Conservation (phyloP, 2,888 invertebrate genomes). For the Macrophya annulata region DNA sequence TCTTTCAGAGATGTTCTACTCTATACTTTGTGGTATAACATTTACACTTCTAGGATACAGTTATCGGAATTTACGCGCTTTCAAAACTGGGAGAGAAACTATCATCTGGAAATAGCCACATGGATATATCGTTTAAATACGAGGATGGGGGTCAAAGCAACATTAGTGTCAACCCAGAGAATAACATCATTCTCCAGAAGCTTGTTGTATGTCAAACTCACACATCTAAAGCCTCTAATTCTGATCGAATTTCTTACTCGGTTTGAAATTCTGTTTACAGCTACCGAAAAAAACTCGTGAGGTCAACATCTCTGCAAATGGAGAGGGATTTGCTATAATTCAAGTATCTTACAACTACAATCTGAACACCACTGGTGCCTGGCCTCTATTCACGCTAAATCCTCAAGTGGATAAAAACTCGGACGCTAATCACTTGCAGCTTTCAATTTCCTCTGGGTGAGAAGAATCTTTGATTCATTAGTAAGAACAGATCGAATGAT, state of each 20-base stretch:
- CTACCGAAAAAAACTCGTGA: constrained; percentile 82
- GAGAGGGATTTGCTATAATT: constrained; percentile 89
- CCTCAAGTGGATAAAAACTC: constrained; percentile 92
- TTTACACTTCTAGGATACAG: constrained; percentile 84
- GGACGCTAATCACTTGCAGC: constrained; percentile 87
- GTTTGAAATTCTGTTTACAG: constrained; percentile 69
- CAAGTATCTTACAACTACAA: constrained; percentile 91
- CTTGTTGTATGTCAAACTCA: constrained; percentile 83
- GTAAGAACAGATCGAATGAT: neutral
- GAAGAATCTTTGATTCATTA: constrained; percentile 61
- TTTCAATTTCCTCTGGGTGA: constrained; percentile 91
- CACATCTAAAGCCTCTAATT: neutral
- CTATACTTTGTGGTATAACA: neutral
- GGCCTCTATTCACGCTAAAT: constrained; percentile 93
- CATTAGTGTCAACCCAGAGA: constrained; percentile 88
- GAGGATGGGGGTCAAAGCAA: constrained; percentile 81
- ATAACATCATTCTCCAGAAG: constrained; percentile 91
- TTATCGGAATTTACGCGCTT: constrained; percentile 87
- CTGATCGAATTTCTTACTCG: neutral
- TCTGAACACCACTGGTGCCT: constrained; percentile 92
- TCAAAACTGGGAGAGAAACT: constrained; percentile 85
- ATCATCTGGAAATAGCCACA: constrained; percentile 80
- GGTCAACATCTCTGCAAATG: constrained; percentile 89
- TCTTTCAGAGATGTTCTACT: neutral
- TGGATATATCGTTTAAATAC: constrained; percentile 82